phyloP scores from a whole-genome alignment of 2,888 invertebrate genomes.

The Patella pellucida region DNA sequence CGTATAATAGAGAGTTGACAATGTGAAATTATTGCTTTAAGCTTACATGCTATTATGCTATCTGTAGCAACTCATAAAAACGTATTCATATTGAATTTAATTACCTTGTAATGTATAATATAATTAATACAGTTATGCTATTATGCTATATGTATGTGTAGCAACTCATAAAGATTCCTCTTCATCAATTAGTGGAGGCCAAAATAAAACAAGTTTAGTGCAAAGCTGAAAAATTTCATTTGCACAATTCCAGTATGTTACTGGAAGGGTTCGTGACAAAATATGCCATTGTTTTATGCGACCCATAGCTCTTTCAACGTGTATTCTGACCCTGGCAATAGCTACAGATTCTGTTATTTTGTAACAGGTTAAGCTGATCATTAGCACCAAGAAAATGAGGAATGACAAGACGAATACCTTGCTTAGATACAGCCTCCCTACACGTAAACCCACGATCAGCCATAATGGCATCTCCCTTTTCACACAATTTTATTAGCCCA shows the following conservation, averaged over 20 bases:
- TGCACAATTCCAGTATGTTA: no score
- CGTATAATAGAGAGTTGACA: no score
- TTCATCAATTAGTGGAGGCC: neutral
- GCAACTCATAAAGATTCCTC: neutral
- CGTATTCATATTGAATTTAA: no score
- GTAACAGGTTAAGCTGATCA: constrained; percentile 6
- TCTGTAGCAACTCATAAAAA: no score
- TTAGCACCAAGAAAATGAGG: constrained; percentile 18
- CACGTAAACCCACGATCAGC: constrained; percentile 11
- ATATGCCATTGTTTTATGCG: constrained; percentile 20
- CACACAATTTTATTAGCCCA: constrained; percentile 13
- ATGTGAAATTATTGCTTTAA: no score
- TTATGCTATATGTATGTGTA: no score
- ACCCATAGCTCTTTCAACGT: constrained; percentile 21
- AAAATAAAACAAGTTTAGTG: neutral
- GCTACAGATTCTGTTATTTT: no score
- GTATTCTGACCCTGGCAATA: constrained; percentile 15
- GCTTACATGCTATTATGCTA: no score
- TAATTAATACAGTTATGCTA: no score
- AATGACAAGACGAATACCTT: constrained; percentile 12
- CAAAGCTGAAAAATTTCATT: neutral
- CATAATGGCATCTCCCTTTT: constrained; percentile 18
- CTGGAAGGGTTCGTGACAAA: constrained; percentile 3
- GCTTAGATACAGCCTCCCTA: constrained; percentile 4
- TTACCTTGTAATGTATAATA: no score